These are phyloP conservation scores for Epicampocera succincta DNA, from an alignment of 2,888 invertebrate species.

Conservation along the genomic window DNA sequence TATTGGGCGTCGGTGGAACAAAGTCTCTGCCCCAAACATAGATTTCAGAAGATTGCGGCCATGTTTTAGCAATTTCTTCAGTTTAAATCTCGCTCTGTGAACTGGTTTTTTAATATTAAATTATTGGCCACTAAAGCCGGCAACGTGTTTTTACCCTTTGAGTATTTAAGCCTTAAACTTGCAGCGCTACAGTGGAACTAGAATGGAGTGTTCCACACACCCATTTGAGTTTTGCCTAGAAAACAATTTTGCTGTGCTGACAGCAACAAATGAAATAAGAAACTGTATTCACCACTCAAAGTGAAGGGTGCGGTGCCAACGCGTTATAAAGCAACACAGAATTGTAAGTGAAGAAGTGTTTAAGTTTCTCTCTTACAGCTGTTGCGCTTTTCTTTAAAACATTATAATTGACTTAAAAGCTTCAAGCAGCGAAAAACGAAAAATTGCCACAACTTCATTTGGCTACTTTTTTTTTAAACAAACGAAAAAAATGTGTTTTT, in stretches of 20 bases:
- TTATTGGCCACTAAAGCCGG: no score
- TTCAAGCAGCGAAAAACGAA: conserved; percentile 47
- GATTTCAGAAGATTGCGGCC: no score
- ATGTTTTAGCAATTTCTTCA: no score
- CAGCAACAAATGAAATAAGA: not conserved
- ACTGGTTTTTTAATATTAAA: no score
- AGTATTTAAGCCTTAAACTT: no score
- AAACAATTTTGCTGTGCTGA: not conserved
- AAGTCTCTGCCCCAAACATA: no score
- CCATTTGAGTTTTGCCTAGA: no score
- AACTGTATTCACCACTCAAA: not conserved
- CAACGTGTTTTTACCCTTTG: no score
- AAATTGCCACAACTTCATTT: conserved; percentile 22
- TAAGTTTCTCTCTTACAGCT: conserved; percentile 64
- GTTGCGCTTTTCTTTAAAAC: conserved; percentile 62
- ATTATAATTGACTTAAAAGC: conserved; percentile 66
- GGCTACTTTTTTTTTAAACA: conserved; percentile 26
- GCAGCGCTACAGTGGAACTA: not conserved
- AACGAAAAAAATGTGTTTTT: conserved; percentile 25
- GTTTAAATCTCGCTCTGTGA: no score
- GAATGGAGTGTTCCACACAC: not conserved
- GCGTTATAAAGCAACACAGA: not conserved
- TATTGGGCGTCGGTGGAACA: no score
- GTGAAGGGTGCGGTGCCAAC: not conserved
- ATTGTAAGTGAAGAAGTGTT: conserved; percentile 51